phyloP scores from a whole-genome alignment of 2,888 invertebrate genomes.

The Allygus modestus region DNA sequence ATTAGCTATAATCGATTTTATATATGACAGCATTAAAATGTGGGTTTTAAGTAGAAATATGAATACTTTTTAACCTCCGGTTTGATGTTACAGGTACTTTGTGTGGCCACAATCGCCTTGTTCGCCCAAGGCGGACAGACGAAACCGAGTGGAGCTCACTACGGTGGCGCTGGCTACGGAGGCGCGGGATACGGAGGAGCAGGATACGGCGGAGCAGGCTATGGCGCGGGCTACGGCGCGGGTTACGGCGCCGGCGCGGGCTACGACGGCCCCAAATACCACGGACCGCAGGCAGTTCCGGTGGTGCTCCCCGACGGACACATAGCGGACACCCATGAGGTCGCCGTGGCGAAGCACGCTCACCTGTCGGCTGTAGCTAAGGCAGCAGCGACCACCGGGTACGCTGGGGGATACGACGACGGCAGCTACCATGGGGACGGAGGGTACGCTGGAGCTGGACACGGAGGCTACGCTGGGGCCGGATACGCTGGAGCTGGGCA shows the following conservation, averaged over 20 bases:
- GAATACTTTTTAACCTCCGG: not conserved
- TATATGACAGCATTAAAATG: too few relatives aligned
- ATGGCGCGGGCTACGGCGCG: constrained; percentile 27
- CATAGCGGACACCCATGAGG: constrained; percentile 63
- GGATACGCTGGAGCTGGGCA: constrained; percentile 33
- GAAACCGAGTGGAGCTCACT: constrained; percentile 50
- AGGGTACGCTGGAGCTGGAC: constrained; percentile 43
- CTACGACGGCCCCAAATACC: constrained; percentile 53
- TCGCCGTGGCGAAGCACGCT: constrained; percentile 63
- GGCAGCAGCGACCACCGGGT: constrained; percentile 41
- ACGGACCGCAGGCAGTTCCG: constrained; percentile 58
- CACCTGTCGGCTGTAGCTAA: constrained; percentile 62
- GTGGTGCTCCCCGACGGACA: constrained; percentile 55
- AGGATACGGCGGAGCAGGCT: constrained; percentile 38
- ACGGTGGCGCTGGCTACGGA: constrained; percentile 26
- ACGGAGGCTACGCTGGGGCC: too few relatives aligned
- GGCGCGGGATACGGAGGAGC: constrained; percentile 6
- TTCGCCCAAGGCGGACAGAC: constrained; percentile 53
- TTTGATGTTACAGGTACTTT: constrained; percentile 39
- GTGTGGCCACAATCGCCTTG: constrained; percentile 53
- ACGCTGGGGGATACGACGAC: constrained; percentile 33
- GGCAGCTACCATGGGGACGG: constrained; percentile 17
- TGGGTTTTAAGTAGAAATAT: too few relatives aligned
- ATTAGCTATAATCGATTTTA: too few relatives aligned
- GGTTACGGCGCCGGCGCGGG: constrained; percentile 50